Percentiles rank a stretch among this genome's conserved stretches.
Conservation (phyloP, 2,797 vertebrate species). For the Hirundo rustica region DNA sequence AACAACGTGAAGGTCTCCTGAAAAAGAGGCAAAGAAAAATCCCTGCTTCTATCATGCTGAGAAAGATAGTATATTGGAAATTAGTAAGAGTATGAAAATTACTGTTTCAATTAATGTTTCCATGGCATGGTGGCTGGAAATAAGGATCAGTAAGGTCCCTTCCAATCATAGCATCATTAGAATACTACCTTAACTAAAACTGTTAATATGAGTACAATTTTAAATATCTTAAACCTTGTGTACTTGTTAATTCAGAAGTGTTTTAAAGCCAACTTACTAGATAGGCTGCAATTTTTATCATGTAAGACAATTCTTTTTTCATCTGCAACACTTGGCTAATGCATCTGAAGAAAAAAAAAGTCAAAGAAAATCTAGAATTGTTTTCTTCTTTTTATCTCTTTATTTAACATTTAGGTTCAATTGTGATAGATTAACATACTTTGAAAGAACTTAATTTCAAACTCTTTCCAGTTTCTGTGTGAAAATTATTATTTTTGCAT, state of each 20-base stretch:
- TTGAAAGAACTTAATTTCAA: neutral
- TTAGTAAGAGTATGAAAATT: neutral
- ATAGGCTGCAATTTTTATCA: neutral
- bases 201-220: neutral
- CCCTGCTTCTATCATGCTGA: neutral
- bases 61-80: neutral
- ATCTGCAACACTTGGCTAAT: neutral
- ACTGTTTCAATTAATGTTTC: neutral
- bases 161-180: neutral
- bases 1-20: neutral
- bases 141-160: neutral
- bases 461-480: neutral
- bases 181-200: neutral
- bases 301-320: neutral
- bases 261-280: neutral
- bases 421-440: neutral
- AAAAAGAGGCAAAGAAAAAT: neutral
- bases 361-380: neutral
- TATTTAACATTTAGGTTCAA: neutral
- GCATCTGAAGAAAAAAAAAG: neutral
- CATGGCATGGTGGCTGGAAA: rapidly evolving
- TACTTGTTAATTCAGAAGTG: neutral
- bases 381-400: neutral
- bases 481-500: neutral
- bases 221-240: neutral